Evolutionary conservation across 2,888 invertebrate genomes (phyloP).

Genomic region (Cryptocheilus praepositus): DNA sequence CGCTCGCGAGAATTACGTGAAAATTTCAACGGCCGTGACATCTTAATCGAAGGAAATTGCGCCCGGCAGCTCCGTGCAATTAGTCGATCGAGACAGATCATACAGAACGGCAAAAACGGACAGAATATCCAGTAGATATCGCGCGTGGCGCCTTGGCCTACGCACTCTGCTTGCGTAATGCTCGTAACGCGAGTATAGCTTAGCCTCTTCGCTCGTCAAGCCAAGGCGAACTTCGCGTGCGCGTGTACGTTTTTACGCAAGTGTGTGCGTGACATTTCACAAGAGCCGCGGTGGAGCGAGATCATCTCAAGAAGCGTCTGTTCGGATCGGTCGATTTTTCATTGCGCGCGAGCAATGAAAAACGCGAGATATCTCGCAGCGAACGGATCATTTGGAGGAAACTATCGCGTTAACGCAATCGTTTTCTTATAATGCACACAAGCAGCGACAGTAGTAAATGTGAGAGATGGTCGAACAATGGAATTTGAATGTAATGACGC

Average conservation of each 20-base stretch:
- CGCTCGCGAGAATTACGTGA: too few species aligned
- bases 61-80: slow-evolving; percentile 5
- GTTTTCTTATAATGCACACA: too few species aligned
- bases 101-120: not conserved
- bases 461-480: too few species aligned
- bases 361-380: too few species aligned
- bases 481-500: too few species aligned
- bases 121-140: slow-evolving; percentile 39
- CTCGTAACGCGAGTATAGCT: slow-evolving; percentile 21
- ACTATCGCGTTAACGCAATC: too few species aligned
- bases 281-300: not conserved
- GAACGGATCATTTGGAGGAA: too few species aligned
- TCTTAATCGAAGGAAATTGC: not conserved
- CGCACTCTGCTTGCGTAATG: slow-evolving; percentile 54
- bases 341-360: too few species aligned
- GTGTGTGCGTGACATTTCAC: slow-evolving; percentile 11
- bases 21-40: too few species aligned
- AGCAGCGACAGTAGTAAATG: too few species aligned
- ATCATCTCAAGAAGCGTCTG: not conserved
- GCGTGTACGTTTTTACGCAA: not conserved
- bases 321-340: too few species aligned
- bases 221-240: slow-evolving; percentile 34
- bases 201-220: slow-evolving; percentile 24
- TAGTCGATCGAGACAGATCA: not conserved
- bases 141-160: slow-evolving; percentile 52